A percentile compares a stretch with the other conserved stretches of the same genome.
phyloP scores from a whole-genome alignment of 2,797 vertebrate genomes.

The Fringilla coelebs region DNA sequence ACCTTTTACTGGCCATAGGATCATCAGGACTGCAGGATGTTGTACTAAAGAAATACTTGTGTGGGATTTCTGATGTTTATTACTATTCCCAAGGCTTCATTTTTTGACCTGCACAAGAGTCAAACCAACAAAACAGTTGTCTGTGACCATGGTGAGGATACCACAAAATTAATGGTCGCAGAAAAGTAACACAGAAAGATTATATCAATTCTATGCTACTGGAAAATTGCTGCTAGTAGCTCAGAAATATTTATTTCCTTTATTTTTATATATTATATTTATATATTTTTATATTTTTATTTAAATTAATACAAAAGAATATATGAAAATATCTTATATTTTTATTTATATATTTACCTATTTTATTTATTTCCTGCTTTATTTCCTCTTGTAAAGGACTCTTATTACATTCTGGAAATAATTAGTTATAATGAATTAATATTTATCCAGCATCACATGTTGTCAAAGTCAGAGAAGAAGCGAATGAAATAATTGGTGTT shows the following conservation, averaged over 20 bases:
- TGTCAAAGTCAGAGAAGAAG: neutral
- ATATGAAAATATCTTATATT: too few relatives aligned
- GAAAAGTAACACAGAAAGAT: neutral
- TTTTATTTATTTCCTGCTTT: neutral
- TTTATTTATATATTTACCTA: too few relatives aligned
- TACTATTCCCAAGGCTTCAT: neutral
- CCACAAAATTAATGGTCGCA: neutral
- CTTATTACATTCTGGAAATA: neutral
- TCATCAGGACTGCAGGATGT: neutral
- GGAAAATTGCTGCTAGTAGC: neutral
- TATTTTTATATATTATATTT: too few relatives aligned
- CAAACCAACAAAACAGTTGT: neutral
- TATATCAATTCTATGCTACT: neutral
- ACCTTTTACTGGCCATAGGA: neutral
- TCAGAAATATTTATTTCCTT: neutral
- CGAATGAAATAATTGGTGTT: neutral
- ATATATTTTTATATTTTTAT: too few relatives aligned
- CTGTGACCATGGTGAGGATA: neutral
- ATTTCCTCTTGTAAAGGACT: neutral
- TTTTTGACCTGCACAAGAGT: neutral
- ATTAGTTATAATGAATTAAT: neutral
- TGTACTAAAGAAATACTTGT: neutral
- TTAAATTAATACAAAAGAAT: too few relatives aligned
- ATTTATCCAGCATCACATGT: neutral
- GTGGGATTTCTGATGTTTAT: neutral